A percentile compares a stretch with the other conserved stretches of the same genome.
Conservation (phyloP, 1,140 invertebrate species). For the Epicauta chinensis region DNA sequence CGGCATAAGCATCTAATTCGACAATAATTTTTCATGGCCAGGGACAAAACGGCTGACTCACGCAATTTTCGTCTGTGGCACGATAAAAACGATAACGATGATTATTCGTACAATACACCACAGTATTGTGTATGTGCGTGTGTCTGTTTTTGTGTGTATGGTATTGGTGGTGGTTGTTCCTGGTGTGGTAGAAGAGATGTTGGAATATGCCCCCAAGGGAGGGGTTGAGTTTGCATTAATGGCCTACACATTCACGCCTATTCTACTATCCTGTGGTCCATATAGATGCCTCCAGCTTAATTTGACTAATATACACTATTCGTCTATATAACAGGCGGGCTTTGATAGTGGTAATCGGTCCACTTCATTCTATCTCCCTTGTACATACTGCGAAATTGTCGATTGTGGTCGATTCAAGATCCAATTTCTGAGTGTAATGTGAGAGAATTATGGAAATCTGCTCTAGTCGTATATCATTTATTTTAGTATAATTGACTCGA, state of each 20-base stretch:
- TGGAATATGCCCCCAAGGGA: slow-evolving; percentile 4
- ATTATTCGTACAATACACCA: slow-evolving; percentile 7
- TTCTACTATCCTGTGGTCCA: slow-evolving; percentile 15
- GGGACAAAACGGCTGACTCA: slow-evolving; percentile 7
- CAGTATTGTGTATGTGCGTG: too few species aligned
- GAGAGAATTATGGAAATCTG: too few species aligned
- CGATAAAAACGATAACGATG: slow-evolving; percentile 16
- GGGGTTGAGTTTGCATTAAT: slow-evolving; percentile 15
- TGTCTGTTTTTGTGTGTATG: too few species aligned
- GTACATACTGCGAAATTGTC: too few species aligned
- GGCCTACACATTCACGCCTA: slow-evolving; percentile 14
- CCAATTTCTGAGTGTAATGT: too few species aligned
- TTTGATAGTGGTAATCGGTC: slow-evolving; percentile 13
- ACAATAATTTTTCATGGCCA: slow-evolving; percentile 6
- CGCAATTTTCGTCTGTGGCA: slow-evolving; percentile 1
- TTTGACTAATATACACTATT: slow-evolving; percentile 20
- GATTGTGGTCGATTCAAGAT: too few species aligned
- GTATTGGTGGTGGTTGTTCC: too few species aligned
- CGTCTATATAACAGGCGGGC: slow-evolving; percentile 12
- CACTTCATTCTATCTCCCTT: background rate
- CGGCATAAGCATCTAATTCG: too few species aligned
- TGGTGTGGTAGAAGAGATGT: too few species aligned
- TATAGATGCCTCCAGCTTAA: slow-evolving; percentile 14
- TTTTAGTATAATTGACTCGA: too few species aligned
- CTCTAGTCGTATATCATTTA: too few species aligned